Evolutionary conservation across 1,140 invertebrate genomes (phyloP).

Genomic region (Wasmannia auropunctata): DNA sequence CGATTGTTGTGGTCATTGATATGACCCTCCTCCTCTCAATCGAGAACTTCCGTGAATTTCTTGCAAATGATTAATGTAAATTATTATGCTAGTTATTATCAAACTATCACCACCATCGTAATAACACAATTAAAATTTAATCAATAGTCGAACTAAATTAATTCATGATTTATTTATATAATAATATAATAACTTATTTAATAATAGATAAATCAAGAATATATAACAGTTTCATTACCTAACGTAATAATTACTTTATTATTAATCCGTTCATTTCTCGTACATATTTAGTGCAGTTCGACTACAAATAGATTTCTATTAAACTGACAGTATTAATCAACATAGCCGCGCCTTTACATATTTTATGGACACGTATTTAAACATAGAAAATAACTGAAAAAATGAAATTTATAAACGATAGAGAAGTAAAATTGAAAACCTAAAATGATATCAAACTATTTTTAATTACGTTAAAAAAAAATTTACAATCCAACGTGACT

Average conservation of each 20-base stretch:
- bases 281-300: not conserved
- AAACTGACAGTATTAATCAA: not conserved
- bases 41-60: not conserved
- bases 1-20: not conserved
- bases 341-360: not conserved
- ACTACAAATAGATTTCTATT: not conserved
- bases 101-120: not conserved
- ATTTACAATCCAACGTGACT: not conserved
- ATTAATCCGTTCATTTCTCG: not conserved
- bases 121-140: conserved; percentile 23
- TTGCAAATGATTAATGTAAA: conserved; percentile 23
- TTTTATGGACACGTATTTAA: not conserved
- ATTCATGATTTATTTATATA: conserved; percentile 15
- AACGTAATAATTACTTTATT: not conserved
- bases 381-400: not conserved
- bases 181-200: conserved; percentile 11
- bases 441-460: not conserved
- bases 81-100: conserved; percentile 16
- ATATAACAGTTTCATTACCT: not conserved
- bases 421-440: not conserved
- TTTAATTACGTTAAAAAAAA: not conserved
- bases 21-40: too few species aligned
- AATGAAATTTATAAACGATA: not conserved
- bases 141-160: conserved; percentile 28
- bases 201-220: conserved; percentile 33